Conservation (phyloP, 2,888 invertebrate species). For the Lithodes maja region DNA sequence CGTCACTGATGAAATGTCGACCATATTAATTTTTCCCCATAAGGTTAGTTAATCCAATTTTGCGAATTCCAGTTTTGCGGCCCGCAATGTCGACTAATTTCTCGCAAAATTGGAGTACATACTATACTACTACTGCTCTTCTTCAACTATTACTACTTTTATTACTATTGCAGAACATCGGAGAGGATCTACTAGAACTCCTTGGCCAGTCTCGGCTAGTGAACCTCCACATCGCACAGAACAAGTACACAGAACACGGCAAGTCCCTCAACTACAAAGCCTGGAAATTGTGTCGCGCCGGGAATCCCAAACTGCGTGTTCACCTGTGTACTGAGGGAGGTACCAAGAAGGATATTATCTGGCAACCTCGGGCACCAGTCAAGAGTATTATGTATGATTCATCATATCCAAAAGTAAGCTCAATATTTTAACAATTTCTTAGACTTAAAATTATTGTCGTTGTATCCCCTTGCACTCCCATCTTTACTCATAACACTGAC, state of each 20-base stretch:
- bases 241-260: conserved; percentile 76
- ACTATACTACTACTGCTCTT: too few species aligned
- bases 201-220: conserved; percentile 80
- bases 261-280: conserved; percentile 73
- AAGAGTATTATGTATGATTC: conserved; percentile 81
- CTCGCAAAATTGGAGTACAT: too few species aligned
- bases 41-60: too few species aligned
- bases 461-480: neutral
- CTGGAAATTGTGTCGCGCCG: conserved; percentile 78
- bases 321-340: conserved; percentile 82
- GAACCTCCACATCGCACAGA: conserved; percentile 85
- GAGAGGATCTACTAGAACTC: conserved; percentile 82
- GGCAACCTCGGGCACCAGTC: conserved; percentile 84
- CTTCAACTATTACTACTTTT: too few species aligned
- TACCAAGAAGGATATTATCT: conserved; percentile 78
- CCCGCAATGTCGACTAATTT: too few species aligned
- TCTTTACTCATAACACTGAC: neutral
- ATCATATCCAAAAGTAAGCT: conserved; percentile 78
- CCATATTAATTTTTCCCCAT: too few species aligned
- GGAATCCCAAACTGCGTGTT: conserved; percentile 80
- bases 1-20: too few species aligned
- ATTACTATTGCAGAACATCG: conserved; percentile 79
- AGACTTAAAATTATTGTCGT: neutral
- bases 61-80: too few species aligned
- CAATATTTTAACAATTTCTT: neutral